Base-by-base conservation (phyloP, 1,140 invertebrate genomes). In the Drosophila busckii region DNA sequence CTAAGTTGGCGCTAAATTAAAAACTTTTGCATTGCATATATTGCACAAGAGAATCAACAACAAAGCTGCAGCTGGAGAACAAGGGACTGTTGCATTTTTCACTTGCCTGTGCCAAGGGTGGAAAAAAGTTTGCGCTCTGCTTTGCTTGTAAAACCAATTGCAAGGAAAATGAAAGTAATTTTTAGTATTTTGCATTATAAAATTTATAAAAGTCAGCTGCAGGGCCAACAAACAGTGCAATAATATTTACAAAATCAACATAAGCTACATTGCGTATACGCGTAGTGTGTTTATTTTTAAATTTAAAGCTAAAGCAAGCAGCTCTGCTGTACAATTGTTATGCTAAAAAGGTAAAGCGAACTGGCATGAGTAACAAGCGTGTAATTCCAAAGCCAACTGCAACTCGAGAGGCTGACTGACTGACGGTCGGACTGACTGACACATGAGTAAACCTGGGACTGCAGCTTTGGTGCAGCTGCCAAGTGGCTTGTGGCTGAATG, bases 1-100 rank as follows among this genome's bases (percentile, higher is more conserved):
- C 70, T 80, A 82, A 82, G 75, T 82, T 82, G 70, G 75, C 75
- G 75, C 75, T 82, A 82, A 82, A 82, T 82, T 82, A 82, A 82
- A 82, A 82, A 83, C 61, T 83, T 83, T 82, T 53, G 64, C 69
- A 65, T 75, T 82, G 67, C 75, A 80, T 82, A 82, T 80, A 75
- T 80, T 80, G 59, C 69, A 70, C 69, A 29, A 65, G 59, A 52
- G 48, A 50, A 64, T 52, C 54, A 68, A 66, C 45, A 58, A 52
- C 13, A 35, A 37, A 28, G 15, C 13, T 22, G 35, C 13, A 23
- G 15, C 22, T 5, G 1, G 12, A 40, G 22, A 28, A 9, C 19
- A 19, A 37, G 34, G 23, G 40, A 41, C 53, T 60, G 63, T 53
- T 80, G 63, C 71, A 78, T 82, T 75, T 80, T 80, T 82, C 70